phyloP scores from a whole-genome alignment of 2,113 vertebrate genomes.

The Aegithalos caudatus region DNA sequence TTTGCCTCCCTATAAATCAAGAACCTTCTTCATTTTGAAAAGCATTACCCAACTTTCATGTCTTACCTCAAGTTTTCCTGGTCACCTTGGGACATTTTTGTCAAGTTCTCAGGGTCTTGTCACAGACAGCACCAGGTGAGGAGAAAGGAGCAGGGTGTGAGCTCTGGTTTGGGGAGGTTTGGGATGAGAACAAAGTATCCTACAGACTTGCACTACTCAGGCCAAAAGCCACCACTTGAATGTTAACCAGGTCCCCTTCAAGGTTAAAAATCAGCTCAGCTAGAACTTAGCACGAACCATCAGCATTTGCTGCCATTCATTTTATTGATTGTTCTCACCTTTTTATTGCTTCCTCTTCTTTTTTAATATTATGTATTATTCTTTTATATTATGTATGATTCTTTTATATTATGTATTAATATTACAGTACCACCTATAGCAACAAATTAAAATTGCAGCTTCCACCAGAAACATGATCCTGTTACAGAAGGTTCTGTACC shows the following conservation, averaged over 20 bases:
- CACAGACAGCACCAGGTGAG: not conserved
- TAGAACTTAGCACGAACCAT: not conserved
- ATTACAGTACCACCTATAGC: conserved; percentile 64
- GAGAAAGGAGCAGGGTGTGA: not conserved
- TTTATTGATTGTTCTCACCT: not conserved
- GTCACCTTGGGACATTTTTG: not conserved
- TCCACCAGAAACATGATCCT: not conserved
- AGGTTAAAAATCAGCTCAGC: not conserved
- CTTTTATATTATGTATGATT: not conserved
- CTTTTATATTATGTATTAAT: conserved; percentile 25
- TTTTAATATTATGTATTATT: not conserved
- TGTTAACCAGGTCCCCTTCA: not conserved
- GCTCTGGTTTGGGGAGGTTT: not conserved
- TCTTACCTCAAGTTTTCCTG: not conserved
- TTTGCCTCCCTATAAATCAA: not conserved
- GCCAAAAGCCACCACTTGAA: not conserved
- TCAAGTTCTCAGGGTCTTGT: not conserved
- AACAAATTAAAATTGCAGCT: conserved; percentile 53
- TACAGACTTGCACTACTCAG: not conserved
- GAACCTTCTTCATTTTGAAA: not conserved
- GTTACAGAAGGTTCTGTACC: not conserved
- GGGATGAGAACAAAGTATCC: not conserved
- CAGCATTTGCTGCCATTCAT: not conserved
- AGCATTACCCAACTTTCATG: not conserved
- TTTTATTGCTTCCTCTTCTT: not conserved